Percentiles rank a stretch among this genome's conserved stretches.
These are phyloP conservation scores for Darevskia nairensis DNA, from an alignment of 2,797 vertebrate genomes.

Conservation along the genomic window DNA sequence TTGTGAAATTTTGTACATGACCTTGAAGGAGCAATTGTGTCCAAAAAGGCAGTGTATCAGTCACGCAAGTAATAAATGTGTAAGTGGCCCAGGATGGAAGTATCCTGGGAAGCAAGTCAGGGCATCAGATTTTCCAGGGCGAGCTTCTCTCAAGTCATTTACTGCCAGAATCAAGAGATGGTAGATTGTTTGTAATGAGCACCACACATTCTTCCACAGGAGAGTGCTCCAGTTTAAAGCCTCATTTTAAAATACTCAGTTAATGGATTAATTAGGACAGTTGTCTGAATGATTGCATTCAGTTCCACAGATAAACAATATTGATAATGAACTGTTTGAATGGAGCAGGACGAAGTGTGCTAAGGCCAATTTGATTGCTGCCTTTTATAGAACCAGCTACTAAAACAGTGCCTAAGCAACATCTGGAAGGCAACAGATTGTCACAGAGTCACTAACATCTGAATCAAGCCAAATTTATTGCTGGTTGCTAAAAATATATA, in stretches of 20 bases:
- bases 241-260: not conserved
- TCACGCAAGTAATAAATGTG: not conserved
- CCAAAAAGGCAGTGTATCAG: too few species aligned
- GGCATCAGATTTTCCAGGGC: not conserved
- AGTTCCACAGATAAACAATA: slow-evolving; percentile 1
- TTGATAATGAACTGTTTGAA: slow-evolving; percentile 7
- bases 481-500: slow-evolving; percentile 77
- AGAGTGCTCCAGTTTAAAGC: not conserved
- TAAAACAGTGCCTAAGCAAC: slow-evolving; percentile 37
- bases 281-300: not conserved
- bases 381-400: slow-evolving; percentile 36
- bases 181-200: not conserved
- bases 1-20: not conserved
- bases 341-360: not conserved
- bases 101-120: not conserved
- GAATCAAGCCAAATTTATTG: slow-evolving; percentile 74
- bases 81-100: not conserved
- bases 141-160: not conserved
- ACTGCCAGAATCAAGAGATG: not conserved
- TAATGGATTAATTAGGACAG: not conserved
- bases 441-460: slow-evolving; percentile 57
- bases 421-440: slow-evolving; percentile 55
- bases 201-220: not conserved
- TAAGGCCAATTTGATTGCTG: not conserved
- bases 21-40: not conserved